Evolutionary conservation across 2,888 invertebrate genomes (phyloP).

Genomic region (Nebria salina): DNA sequence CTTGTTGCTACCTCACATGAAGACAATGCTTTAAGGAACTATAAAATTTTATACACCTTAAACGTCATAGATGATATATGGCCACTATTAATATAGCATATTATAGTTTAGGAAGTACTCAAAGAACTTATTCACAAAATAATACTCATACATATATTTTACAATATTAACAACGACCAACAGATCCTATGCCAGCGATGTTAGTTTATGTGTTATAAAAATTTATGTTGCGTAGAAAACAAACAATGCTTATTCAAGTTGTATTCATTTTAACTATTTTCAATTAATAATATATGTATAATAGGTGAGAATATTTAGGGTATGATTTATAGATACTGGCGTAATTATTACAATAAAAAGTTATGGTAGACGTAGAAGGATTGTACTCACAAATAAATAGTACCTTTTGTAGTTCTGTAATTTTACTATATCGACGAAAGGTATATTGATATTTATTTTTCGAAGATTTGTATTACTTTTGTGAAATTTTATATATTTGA

Average conservation of each 20-base stretch:
- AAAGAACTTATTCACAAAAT: slow-evolving; percentile 35
- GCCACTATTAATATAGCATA: slow-evolving; percentile 25
- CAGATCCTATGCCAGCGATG: background rate
- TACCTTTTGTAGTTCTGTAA: too few species aligned
- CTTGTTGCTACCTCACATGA: slow-evolving; percentile 29
- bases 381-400: too few species aligned
- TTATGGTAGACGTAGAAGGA: too few species aligned
- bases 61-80: slow-evolving; percentile 32
- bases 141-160: slow-evolving; percentile 3
- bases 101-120: slow-evolving; percentile 34
- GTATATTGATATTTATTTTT: too few species aligned
- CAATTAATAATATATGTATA: background rate
- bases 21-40: slow-evolving; percentile 35
- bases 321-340: background rate
- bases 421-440: too few species aligned
- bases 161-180: background rate
- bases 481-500: too few species aligned
- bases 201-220: slow-evolving; percentile 22
- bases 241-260: slow-evolving; percentile 23
- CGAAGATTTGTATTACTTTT: too few species aligned
- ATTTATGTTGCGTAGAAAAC: slow-evolving; percentile 35
- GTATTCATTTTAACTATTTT: background rate
- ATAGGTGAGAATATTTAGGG: background rate
- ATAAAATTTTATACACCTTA: slow-evolving; percentile 32
- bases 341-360: too few species aligned